Evolutionary conservation across 2,888 invertebrate genomes (phyloP), one percentile per base, ranked within the genome.

Genomic region (Stenodema calcarata): DNA sequence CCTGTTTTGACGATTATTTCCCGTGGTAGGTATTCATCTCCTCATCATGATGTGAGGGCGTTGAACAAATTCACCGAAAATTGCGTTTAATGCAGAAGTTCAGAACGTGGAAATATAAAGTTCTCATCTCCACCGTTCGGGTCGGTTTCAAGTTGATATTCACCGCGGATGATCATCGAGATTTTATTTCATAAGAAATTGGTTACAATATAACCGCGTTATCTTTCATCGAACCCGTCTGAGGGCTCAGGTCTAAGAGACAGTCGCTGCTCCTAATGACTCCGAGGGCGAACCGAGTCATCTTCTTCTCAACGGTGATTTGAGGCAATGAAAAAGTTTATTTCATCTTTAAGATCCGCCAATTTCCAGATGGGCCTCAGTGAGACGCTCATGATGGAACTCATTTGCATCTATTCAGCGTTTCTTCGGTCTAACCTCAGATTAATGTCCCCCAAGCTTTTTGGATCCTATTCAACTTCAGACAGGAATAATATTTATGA

Each of bases 261-360:
- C 62, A 62, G 23, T 27, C 62, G 62, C 62, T 18, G 7, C n/a
- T n/a, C 30, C 35, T 73, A 73, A 73, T 73, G 73, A 73, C 73
- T 30, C 35, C 14, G n/a, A 23, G 16, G 41, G 73, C 30, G 73
- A 35, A 70, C 70, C 27, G 14, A 30, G 30, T 54, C n/a, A 80
- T 47, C 80, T 80, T 80, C 30, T 47, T 54, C 62, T 3, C 41
- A 28, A 50, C 30, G 80, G 23, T 80, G 80, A 80, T 80, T 54
- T 23, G 80, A 80, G 80, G 54, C 80, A 80, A 80, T 80, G 50
- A 7, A 80, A 54, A 54, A 80, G 80, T 80, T 50, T 80, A 27
- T 23, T 18, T 80, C 54, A 50, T 50, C 54, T 54, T 35, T 80
- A 80, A 50, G 47, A 50, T 80, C 54, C 47, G 80, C 80, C 80